Conservation (phyloP, 2,113 vertebrate genomes). For the Clarias magur region DNA sequence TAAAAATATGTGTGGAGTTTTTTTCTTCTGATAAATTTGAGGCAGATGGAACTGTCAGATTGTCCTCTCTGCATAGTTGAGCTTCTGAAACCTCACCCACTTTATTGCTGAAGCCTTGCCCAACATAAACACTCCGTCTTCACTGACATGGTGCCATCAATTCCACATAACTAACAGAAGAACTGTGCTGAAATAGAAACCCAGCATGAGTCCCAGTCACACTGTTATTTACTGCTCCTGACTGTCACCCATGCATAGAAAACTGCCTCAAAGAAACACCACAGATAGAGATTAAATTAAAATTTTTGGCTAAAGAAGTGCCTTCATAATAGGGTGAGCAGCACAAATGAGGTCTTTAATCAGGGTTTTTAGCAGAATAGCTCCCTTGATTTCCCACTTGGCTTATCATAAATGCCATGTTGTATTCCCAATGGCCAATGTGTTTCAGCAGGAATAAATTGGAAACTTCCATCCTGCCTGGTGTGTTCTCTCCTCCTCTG, state of each 20-base stretch:
- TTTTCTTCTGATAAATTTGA: slow-evolving; percentile 32
- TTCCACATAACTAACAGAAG: slow-evolving; percentile 40
- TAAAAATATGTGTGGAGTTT: slow-evolving; percentile 15
- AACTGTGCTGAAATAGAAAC: slow-evolving; percentile 47
- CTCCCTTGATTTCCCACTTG: slow-evolving; percentile 28
- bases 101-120: slow-evolving; percentile 47
- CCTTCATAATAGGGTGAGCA: slow-evolving; percentile 8
- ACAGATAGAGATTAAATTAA: slow-evolving; percentile 20
- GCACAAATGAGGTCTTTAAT: slow-evolving; percentile 32
- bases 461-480: slow-evolving; percentile 27
- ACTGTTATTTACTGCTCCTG: slow-evolving; percentile 37
- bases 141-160: slow-evolving; percentile 44
- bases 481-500: neutral
- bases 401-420: slow-evolving; percentile 8
- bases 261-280: slow-evolving; percentile 13
- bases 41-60: slow-evolving; percentile 60
- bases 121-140: slow-evolving; percentile 41
- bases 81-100: slow-evolving; percentile 52
- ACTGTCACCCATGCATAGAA: slow-evolving; percentile 43
- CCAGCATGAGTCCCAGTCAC: slow-evolving; percentile 47
- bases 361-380: slow-evolving; percentile 7
- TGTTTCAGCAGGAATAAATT: slow-evolving; percentile 41
- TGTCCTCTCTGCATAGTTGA: slow-evolving; percentile 56
- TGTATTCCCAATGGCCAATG: slow-evolving; percentile 21
- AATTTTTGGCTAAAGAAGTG: slow-evolving; percentile 1